Evolutionary conservation across 2,888 invertebrate species (phyloP), one percentile per base, ranked within the genome.

Genomic region (Clitarchus hookeri): DNA sequence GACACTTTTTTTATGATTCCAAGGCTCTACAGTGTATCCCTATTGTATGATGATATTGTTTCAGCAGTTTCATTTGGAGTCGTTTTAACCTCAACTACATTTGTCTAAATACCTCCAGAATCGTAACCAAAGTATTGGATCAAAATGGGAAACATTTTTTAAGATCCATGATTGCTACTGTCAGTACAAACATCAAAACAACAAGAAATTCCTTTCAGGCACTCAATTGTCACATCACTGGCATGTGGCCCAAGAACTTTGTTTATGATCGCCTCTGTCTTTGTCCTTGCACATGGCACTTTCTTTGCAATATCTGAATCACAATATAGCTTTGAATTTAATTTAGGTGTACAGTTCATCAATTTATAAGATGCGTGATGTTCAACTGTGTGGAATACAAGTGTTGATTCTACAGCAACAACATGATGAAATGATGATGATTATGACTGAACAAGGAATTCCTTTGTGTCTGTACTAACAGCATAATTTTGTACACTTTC

Each of bases 281-380:
- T n/a, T n/a, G n/a, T n/a, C n/a, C n/a, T n/a, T n/a, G n/a, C n/a
- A n/a, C n/a, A n/a, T n/a, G n/a, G n/a, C n/a, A n/a, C n/a, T n/a
- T n/a, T n/a, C n/a, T n/a, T n/a, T n/a, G n/a, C n/a, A n/a, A 78
- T 78, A 78, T 78, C 78, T 25, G 78, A 78, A 26, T 78, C 78
- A 78, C n/a, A 78, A 78, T 78, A 78, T 12, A 78, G 78, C 11
- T 78, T 26, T 25, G 78, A n/a, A 23, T 78, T 78, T 23, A 78
- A 26, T 78, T 78, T 78, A 78, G 78, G 4, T 26, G 0, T 23
- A 78, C 78, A 8, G 9, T 78, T 23, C 78, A 78, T 78, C n/a
- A 48, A 48, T 48, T 48, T 78, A 78, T 16, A 78, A 11, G n/a
- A 78, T 78, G 78, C n/a, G 19, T 78, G 78, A 23, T 78, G 78